phyloP scores from a whole-genome alignment of 2,888 invertebrate species.

The Alentia gelatinosa region DNA sequence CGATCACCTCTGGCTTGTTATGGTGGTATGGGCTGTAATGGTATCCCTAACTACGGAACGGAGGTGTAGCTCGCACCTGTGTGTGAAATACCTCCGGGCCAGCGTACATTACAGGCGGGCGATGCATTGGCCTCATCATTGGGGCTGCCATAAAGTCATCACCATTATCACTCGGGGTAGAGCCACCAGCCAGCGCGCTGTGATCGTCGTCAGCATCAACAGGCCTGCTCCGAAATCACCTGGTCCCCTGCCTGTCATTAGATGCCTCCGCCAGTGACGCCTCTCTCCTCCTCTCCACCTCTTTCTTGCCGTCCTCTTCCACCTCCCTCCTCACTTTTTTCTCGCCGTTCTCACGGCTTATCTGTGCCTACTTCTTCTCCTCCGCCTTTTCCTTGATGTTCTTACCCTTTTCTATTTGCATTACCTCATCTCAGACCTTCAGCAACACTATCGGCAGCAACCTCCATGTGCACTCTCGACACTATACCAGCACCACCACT shows the following conservation, averaged over 20 bases:
- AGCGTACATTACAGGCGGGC: slow-evolving; percentile 17
- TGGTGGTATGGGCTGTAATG: slow-evolving; percentile 23
- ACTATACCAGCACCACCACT: background rate
- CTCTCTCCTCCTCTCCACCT: background rate
- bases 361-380: background rate
- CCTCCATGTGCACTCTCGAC: background rate
- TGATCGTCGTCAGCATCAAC: slow-evolving; percentile 30
- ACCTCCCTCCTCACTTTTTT: background rate
- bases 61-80: slow-evolving; percentile 22
- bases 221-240: slow-evolving; percentile 32
- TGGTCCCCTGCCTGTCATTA: slow-evolving; percentile 17
- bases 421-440: background rate
- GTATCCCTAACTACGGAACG: slow-evolving; percentile 38
- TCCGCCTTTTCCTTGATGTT: no score
- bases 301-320: background rate
- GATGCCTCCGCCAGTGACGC: background rate
- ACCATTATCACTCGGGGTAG: slow-evolving; percentile 37
- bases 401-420: no score
- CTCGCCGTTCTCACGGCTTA: no score
- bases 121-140: slow-evolving; percentile 44
- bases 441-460: background rate
- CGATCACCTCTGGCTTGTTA: slow-evolving; percentile 50
- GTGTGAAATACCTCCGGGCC: slow-evolving; percentile 34
- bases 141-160: slow-evolving; percentile 39
- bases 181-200: slow-evolving; percentile 36